These are phyloP conservation scores for Lutraria lutraria DNA, from an alignment of 2,888 invertebrate genomes.

Conservation along the genomic window DNA sequence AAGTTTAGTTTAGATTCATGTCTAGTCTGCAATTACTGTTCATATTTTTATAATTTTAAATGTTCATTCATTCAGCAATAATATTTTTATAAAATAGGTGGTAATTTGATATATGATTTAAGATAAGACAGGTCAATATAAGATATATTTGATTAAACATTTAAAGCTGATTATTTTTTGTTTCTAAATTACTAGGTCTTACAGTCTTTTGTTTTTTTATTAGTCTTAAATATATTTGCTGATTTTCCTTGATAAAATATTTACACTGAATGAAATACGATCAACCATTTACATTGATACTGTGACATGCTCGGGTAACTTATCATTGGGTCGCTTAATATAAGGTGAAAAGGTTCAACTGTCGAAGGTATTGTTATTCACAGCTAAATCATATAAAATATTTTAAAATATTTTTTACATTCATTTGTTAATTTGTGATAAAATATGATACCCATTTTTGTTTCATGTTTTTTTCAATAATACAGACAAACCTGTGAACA, in stretches of 20 bases:
- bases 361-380: slow-evolving; percentile 7
- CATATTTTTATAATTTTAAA: no score
- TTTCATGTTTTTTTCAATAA: background rate
- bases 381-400: background rate
- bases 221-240: background rate
- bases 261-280: background rate
- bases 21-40: no score
- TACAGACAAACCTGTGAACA: no score
- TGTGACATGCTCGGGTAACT: background rate
- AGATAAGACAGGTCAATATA: background rate
- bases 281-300: background rate
- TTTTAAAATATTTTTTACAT: background rate
- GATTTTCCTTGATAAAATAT: slow-evolving; percentile 1
- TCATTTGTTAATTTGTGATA: background rate
- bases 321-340: background rate
- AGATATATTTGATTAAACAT: slow-evolving; percentile 1
- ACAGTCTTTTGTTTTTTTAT: background rate
- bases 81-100: background rate
- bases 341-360: background rate
- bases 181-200: background rate
- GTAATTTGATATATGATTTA: background rate
- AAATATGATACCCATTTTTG: slow-evolving; percentile 2
- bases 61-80: background rate
- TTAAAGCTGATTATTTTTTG: background rate
- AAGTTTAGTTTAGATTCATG: no score